These are phyloP conservation scores for Spodoptera exigua DNA, from an alignment of 2,888 invertebrate species.

Conservation along the genomic window DNA sequence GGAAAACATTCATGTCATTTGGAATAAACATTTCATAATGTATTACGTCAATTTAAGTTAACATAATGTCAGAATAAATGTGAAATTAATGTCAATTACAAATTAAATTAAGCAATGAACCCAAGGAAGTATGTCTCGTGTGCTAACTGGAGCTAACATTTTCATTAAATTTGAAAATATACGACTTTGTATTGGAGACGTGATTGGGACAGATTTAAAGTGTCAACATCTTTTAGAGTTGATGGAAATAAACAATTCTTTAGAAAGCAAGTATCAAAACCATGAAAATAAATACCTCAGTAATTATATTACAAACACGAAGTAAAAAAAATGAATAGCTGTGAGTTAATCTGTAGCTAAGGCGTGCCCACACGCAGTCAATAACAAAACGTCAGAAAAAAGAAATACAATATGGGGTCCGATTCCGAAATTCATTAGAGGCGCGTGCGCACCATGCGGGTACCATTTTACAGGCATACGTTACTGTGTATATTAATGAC, in stretches of 20 bases:
- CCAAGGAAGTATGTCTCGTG: conserved; percentile 10
- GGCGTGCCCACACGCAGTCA: conserved; percentile 69
- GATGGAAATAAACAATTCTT: no score
- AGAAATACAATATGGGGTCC: conserved; percentile 62
- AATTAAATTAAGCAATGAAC: conserved; percentile 18
- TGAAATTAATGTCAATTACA: conserved; percentile 33
- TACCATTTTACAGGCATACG: conserved; percentile 63
- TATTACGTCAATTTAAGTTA: conserved; percentile 31
- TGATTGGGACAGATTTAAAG: not conserved
- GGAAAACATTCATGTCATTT: conserved; percentile 32
- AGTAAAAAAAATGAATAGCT: conserved; percentile 18
- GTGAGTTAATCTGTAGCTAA: conserved; percentile 43
- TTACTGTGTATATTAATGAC: conserved; percentile 73
- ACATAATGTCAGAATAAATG: conserved; percentile 30
- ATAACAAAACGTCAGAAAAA: conserved; percentile 60
- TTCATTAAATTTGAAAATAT: conserved; percentile 12
- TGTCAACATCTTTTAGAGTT: not conserved
- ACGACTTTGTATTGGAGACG: not conserved
- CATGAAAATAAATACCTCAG: not conserved
- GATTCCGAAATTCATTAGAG: conserved; percentile 65
- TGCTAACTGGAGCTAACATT: conserved; percentile 7
- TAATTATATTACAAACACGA: conserved; percentile 1
- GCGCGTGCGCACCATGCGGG: conserved; percentile 75
- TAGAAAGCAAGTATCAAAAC: no score
- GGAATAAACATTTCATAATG: conserved; percentile 46